Evolutionary conservation across 2,888 invertebrate species (phyloP), one percentile per base, ranked within the genome.

Genomic region (Aplocera efformata): DNA sequence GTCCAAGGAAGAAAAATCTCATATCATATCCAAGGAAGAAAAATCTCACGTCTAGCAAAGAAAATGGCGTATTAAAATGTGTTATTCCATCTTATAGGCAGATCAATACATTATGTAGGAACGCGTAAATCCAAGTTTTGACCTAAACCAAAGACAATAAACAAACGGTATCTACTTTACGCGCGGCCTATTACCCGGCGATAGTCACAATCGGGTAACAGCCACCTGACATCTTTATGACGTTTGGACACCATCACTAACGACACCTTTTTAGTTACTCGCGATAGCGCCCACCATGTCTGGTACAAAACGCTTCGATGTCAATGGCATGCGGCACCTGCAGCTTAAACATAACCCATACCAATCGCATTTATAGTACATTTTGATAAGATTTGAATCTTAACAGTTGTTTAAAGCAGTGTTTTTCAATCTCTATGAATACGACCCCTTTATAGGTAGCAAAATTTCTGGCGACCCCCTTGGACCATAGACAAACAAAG

Each of bases 251-350:
- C 84, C 88, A 88, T 88, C 84, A 88, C 82, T 81, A 84, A 85
- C 84, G 86, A 88, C 88, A 86, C 88, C 86, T 84, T 86, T 84
- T 86, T 86, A 88, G 88, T 88, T 88, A 86, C 82, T 67, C 51
- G 72, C 63, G 86, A 88, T 86, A 88, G 57, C 61, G 70, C 64
- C 71, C 78, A 72, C 75, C 67, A 65, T 63, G 62, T 54, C 53
- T 62, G 55, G 58, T 56, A 85, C 80, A 83, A 83, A 80, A 79
- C 76, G 77, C 58, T 73, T 67, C 53, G 52, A 58, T 63, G 71
- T 68, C 70, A 69, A 62, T 63, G 67, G 63, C 67, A 69, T 60
- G 66, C 63, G 67, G 63, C 67, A 69, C 60, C 67, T 67, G 59
- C 53, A 50, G 40, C 42, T 47, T 32, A 28, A 33, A 36, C 41